Evolutionary conservation across 2,113 vertebrate genomes (phyloP), one percentile per base, ranked within the genome.

Genomic region (Larimichthys crocea): DNA sequence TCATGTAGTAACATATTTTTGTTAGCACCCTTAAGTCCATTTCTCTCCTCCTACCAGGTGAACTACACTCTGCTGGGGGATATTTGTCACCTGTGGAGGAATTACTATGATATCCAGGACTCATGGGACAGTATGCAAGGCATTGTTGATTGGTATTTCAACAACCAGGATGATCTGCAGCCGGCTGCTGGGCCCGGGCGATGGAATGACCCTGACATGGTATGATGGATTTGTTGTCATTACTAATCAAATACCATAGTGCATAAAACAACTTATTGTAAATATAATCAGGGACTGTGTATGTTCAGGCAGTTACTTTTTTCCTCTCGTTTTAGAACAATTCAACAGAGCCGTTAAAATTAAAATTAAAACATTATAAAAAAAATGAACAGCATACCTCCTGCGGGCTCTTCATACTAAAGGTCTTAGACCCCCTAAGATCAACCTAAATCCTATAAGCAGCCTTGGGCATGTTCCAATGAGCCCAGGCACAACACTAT

Each of bases 181-280:
- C 95, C 95, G 0, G 94, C 57, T 0, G 95, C 97, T 0, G 97
- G 96, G 9, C 97, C 97, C 0, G 96, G 97, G 6, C 94, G 88
- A 66, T 98, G 97, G 97, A 98, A 98, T 0, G 97, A 98, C 86
- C 97, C 97, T 0, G 97, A 98, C 91, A 97, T 97, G 97, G 97
- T 98, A 31, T 8, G 61, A 55, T 65, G 15, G 10, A 40, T 61
- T 19, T 26, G 15, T 69, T 6, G 56, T 66, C 15, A 31, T 42
- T 53, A 16, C 22, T n/a, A 19, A 53, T 46, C 29, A 8, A 42
- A 22, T n/a, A n/a, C 17, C 29, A 16, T 26, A 22, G n/a, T 15
- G 62, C 29, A 52, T 52, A 1, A 49, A 24, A 57, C 22, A 64
- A 10, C 14, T 31, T 17, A 52, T 78, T 14, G 26, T 48, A 17